Percentiles rank a stretch among this genome's conserved stretches.
Conservation (phyloP, 2,797 vertebrate genomes). For the Fistularia commersonii region DNA sequence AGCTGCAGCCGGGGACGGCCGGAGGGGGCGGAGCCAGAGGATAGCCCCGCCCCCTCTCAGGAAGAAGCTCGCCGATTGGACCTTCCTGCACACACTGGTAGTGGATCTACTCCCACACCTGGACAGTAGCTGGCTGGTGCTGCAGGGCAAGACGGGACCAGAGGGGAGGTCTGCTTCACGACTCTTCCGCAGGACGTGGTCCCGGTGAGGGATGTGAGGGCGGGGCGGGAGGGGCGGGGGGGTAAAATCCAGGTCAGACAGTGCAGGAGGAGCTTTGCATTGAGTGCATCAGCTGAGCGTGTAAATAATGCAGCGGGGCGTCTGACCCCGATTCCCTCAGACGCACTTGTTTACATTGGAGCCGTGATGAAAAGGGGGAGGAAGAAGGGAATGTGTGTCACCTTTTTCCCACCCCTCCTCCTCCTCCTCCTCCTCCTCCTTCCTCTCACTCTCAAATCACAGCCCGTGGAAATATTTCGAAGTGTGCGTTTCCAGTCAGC, state of each 20-base stretch:
- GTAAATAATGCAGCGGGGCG: slow-evolving; percentile 55
- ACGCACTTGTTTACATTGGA: slow-evolving; percentile 33
- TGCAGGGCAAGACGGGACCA: no score
- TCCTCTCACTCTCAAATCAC: slow-evolving; percentile 9
- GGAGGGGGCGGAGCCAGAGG: no score
- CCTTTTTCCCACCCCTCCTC: slow-evolving; percentile 1
- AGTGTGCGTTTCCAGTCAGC: slow-evolving; percentile 41
- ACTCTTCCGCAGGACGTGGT: no score
- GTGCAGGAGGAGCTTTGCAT: slow-evolving; percentile 29
- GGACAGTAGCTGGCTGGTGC: no score
- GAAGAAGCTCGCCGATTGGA: no score
- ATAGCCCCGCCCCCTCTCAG: no score
- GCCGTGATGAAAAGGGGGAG: background rate
- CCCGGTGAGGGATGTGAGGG: slow-evolving; percentile 9
- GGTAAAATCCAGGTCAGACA: slow-evolving; percentile 56
- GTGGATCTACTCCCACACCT: no score
- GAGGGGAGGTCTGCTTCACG: no score
- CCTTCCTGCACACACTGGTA: no score
- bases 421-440: background rate
- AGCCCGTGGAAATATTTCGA: slow-evolving; percentile 27
- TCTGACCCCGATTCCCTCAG: slow-evolving; percentile 52
- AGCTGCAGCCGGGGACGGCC: no score
- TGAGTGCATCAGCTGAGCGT: slow-evolving; percentile 30
- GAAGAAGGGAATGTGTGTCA: slow-evolving; percentile 20
- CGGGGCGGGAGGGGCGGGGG: slow-evolving; percentile 22